Evolutionary conservation across 2,113 vertebrate species (phyloP).

Genomic region (Mesitornis unicolor): DNA sequence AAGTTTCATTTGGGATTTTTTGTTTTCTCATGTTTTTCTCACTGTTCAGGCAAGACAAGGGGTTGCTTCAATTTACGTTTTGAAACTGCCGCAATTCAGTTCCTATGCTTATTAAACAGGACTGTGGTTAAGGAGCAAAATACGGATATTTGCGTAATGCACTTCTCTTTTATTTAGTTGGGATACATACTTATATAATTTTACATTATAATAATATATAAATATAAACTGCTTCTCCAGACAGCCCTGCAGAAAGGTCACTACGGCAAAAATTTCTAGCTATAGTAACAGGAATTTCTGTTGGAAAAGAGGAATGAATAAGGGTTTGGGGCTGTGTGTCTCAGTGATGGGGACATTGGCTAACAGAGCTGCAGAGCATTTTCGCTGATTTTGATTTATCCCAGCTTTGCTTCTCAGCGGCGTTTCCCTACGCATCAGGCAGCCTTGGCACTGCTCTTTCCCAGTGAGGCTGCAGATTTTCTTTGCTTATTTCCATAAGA

Average conservation of each 20-base stretch:
- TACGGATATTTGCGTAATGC: background rate
- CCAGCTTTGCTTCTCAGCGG: background rate
- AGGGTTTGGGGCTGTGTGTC: background rate
- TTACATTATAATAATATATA: background rate
- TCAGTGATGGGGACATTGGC: background rate
- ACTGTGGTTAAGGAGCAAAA: background rate
- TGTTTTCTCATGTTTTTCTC: background rate
- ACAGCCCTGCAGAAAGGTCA: background rate
- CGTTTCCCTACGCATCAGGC: background rate
- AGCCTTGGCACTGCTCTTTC: background rate
- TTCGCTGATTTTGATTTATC: background rate
- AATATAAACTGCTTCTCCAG: background rate
- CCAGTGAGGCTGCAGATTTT: background rate
- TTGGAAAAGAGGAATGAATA: background rate
- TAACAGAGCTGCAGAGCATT: background rate
- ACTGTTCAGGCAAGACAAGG: background rate
- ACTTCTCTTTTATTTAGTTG: background rate
- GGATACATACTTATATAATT: background rate
- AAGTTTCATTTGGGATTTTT: background rate
- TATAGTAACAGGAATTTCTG: background rate
- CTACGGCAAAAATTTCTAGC: background rate
- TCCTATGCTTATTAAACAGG: slow-evolving; percentile 1
- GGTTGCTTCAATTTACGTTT: background rate
- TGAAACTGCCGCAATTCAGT: background rate
- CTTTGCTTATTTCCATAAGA: background rate